Evolutionary conservation across 2,888 invertebrate genomes (phyloP), one percentile per base, ranked within the genome.

Genomic region (Yponomeuta sedellus): DNA sequence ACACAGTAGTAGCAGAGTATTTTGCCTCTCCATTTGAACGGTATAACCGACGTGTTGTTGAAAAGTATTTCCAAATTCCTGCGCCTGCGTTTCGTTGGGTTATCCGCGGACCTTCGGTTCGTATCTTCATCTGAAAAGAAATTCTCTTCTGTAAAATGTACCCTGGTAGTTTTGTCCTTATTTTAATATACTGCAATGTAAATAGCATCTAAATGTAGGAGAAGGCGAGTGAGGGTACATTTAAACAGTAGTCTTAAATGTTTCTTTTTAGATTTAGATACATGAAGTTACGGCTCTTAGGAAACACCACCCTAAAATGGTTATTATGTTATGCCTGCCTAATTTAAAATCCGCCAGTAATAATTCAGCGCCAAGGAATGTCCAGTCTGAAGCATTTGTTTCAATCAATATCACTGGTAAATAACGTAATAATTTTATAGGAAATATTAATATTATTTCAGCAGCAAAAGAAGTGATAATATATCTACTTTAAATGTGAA

Each of bases 1-100:
- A 85, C 85, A 67, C 89, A 89, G 73, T 83, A 88, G 73, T 86
- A 88, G 68, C 89, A 89, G 69, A 86, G 71, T 68, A 82, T 86
- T 75, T 83, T 86, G 0, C 82, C 81, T 0, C 86, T 79, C 81
- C 83, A 86, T 77, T 88, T 88, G 74, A 89, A 88, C 1, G 89
- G 89, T 69, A 86, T 77, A 58, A 88, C 71, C 0, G 87, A 76
- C 1, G 89, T 88, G 71, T 86, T 83, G 82, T 87, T 87, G 81
- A 89, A 85, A 61, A 89, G 71, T 67, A 81, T 81, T 72, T 78
- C 77, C 67, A 88, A 84, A 71, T 87, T 87, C 71, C 71, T 72
- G 66, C 80, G 71, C 70, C 79, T 75, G 66, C 73, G 68, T 70
- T 70, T 74, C 40, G 65, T 34, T 16, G 65, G 58, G 75, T 76